phyloP scores from a whole-genome alignment of 2,113 vertebrate genomes.

The Azemiops feae region DNA sequence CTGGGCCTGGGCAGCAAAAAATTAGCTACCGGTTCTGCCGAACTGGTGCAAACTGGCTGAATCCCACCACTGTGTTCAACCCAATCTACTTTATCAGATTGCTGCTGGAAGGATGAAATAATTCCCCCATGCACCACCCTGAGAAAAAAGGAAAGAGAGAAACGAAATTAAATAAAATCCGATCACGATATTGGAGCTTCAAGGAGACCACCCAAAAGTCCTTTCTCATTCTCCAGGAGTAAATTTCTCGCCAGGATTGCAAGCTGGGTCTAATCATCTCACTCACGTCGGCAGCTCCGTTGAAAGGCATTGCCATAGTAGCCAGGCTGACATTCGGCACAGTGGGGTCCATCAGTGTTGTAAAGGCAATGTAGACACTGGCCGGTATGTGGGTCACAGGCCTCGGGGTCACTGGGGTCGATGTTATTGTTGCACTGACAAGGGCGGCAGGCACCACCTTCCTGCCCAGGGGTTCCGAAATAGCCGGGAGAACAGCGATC shows the following conservation, averaged over 20 bases:
- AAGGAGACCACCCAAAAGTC: accelerated
- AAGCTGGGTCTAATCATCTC: neutral
- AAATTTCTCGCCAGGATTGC: neutral
- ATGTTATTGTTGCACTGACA: conserved; percentile 87
- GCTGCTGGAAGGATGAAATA: neutral
- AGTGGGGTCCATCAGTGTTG: conserved; percentile 74
- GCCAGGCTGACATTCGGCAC: conserved; percentile 72
- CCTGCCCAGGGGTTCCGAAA: conserved; percentile 72
- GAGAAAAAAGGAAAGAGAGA: neutral
- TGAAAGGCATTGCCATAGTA: conserved; percentile 80
- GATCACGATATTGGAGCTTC: accelerated
- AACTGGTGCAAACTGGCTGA: too few species aligned
- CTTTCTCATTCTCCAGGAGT: too few species aligned
- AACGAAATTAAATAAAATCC: neutral
- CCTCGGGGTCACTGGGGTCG: conserved; percentile 70
- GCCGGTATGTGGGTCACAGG: conserved; percentile 78
- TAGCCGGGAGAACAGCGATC: conserved; percentile 80
- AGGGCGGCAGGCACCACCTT: conserved; percentile 70
- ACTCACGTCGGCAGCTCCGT: conserved; percentile 81
- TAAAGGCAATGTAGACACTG: conserved; percentile 80
- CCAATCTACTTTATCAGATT: neutral
- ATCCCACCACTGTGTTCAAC: neutral
- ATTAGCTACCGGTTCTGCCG: too few species aligned
- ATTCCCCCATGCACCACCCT: neutral
- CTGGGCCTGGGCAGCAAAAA: too few species aligned